A percentile compares a stretch with the other conserved stretches of the same genome.
These are phyloP conservation scores for Miniopterus natalensis DNA, from an alignment of 2,113 vertebrate species.

Conservation along the genomic window DNA sequence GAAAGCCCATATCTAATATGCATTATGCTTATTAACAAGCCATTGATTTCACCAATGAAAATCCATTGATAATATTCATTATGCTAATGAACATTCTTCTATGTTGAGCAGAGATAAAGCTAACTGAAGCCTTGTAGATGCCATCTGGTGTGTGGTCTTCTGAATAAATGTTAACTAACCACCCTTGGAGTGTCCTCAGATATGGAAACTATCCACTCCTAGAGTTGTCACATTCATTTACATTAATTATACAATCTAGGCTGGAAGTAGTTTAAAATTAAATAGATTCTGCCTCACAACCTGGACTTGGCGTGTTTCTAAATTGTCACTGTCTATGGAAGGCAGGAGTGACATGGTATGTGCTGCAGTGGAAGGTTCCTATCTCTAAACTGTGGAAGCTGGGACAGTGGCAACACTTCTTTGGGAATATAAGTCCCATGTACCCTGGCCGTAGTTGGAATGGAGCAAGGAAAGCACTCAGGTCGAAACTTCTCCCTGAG, in stretches of 20 bases:
- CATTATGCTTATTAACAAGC: neutral
- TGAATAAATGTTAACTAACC: neutral
- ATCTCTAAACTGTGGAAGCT: neutral
- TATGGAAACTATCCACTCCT: neutral
- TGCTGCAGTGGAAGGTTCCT: neutral
- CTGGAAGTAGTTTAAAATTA: neutral
- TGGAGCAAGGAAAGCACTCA: neutral
- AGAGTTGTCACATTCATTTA: neutral
- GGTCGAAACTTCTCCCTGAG: neutral
- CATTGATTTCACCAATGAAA: neutral
- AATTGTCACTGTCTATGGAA: neutral
- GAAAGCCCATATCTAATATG: neutral
- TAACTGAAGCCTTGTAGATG: neutral
- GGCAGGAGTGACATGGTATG: neutral
- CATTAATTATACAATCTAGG: neutral
- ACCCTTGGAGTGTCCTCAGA: rapidly evolving
- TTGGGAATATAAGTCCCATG: neutral
- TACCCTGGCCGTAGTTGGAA: neutral
- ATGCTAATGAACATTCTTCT: neutral
- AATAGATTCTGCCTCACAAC: neutral
- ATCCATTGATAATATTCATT: neutral
- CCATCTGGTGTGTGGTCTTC: neutral
- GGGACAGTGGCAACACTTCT: neutral
- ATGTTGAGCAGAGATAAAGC: neutral
- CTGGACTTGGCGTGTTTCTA: neutral